A percentile compares a stretch with the other conserved stretches of the same genome.
These are phyloP conservation scores for Pemphigus obesinymphae DNA, from an alignment of 1,140 invertebrate species.

Conservation along the genomic window DNA sequence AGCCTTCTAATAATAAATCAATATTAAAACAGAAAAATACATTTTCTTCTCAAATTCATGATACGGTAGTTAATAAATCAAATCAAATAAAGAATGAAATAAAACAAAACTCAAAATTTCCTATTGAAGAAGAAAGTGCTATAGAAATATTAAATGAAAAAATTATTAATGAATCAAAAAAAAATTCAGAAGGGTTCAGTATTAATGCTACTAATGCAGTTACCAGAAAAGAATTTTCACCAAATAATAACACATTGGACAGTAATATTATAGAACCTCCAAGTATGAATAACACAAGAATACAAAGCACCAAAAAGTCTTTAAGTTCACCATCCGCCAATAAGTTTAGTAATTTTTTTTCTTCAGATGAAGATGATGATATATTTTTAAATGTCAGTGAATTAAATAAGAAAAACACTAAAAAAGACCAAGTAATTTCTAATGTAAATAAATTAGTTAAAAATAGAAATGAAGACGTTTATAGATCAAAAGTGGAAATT, in stretches of 20 bases:
- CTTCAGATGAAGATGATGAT: slow-evolving; percentile 29
- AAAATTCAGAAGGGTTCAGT: not conserved
- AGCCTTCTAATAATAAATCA: not conserved
- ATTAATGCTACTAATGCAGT: not conserved
- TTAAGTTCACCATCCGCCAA: not conserved
- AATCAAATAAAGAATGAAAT: not conserved
- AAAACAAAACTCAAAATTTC: not conserved
- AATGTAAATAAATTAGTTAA: not conserved
- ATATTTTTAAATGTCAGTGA: not conserved
- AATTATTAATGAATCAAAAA: not conserved
- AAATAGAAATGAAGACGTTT: not conserved
- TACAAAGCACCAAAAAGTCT: not conserved
- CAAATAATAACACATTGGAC: not conserved
- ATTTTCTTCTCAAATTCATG: not conserved
- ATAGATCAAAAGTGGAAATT: not conserved
- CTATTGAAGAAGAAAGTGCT: not conserved
- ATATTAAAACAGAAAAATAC: not conserved
- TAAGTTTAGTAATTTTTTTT: slow-evolving; percentile 12
- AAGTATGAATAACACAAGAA: not conserved
- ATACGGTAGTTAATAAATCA: not conserved
- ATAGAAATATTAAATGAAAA: not conserved
- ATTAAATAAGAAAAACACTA: not conserved
- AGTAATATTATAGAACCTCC: not conserved
- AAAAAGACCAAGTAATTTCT: not conserved
- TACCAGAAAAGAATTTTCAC: not conserved